Evolutionary conservation across 2,888 invertebrate species (phyloP).

Genomic region (Cerceris rybyensis): DNA sequence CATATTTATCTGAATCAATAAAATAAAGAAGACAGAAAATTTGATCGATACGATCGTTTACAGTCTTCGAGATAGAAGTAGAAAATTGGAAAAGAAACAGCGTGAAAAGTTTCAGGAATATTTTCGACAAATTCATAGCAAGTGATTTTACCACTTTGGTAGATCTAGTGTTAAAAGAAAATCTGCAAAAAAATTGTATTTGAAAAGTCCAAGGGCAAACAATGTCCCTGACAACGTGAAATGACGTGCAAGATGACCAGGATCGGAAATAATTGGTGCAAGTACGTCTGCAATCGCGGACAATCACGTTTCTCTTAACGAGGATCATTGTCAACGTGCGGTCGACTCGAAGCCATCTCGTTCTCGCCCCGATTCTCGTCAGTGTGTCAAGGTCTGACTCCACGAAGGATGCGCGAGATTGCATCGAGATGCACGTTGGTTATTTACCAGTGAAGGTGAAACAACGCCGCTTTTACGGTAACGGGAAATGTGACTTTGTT

Average conservation of each 20-base stretch:
- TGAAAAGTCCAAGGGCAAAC: constrained; percentile 5
- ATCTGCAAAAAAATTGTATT: not conserved
- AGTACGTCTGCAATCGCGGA: constrained; percentile 43
- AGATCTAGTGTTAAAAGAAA: too few relatives aligned
- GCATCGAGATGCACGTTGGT: constrained; percentile 52
- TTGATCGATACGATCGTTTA: too few relatives aligned
- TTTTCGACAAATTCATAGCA: too few relatives aligned
- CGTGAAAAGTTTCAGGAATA: too few relatives aligned
- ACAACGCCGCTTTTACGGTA: constrained; percentile 28
- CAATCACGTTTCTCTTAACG: constrained; percentile 65
- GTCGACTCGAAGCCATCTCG: constrained; percentile 61
- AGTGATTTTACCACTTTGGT: too few relatives aligned
- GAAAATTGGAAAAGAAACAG: too few relatives aligned
- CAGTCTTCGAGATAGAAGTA: too few relatives aligned
- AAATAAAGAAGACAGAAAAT: too few relatives aligned
- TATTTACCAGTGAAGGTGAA: constrained; percentile 43
- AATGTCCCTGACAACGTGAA: constrained; percentile 28
- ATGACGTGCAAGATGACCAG: constrained; percentile 17
- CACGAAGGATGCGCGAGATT: constrained; percentile 62
- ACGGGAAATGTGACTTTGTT: constrained; percentile 6
- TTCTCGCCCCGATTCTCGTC: constrained; percentile 51
- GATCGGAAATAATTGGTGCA: constrained; percentile 53
- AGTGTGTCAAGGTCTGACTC: constrained; percentile 63
- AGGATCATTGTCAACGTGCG: constrained; percentile 61
- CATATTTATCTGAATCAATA: too few relatives aligned